Conservation (phyloP, 2,888 invertebrate genomes). For the Neelides folsomi region DNA sequence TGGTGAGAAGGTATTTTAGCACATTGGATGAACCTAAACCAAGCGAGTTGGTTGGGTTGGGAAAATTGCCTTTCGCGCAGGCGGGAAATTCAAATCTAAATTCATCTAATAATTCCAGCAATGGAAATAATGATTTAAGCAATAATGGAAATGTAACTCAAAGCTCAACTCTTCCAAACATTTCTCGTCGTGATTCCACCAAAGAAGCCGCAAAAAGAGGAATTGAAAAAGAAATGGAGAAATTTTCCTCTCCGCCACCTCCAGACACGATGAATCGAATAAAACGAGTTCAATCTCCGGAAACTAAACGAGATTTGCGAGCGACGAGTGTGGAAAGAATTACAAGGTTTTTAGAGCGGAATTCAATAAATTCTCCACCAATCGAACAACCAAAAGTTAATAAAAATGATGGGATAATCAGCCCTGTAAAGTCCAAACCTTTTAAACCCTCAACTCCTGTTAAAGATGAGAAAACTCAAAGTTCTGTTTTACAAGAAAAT, state of each 20-base stretch:
- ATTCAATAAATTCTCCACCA: constrained; percentile 13
- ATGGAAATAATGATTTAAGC: too few species aligned
- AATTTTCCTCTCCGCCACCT: background rate
- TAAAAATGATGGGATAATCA: background rate
- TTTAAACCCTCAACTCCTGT: background rate
- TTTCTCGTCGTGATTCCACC: background rate
- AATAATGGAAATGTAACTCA: too few species aligned
- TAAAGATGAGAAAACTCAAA: background rate
- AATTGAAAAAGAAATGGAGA: background rate
- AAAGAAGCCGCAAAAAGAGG: too few species aligned
- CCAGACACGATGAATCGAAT: background rate
- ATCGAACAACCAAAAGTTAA: background rate
- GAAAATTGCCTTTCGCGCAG: too few species aligned
- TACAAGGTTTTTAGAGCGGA: constrained; percentile 25
- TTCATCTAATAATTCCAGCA: too few species aligned
- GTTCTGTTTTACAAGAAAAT: too few species aligned
- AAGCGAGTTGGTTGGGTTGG: too few species aligned
- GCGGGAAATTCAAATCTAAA: too few species aligned
- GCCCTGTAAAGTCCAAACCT: too few species aligned
- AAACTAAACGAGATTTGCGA: constrained; percentile 13
- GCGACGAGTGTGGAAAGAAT: constrained; percentile 30
- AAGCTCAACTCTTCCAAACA: background rate
- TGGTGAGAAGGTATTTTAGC: too few species aligned
- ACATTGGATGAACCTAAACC: too few species aligned
- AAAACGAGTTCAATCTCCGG: background rate